A percentile compares a stretch with the other conserved stretches of the same genome.
Conservation (phyloP, 2,888 invertebrate genomes). For the Uropetala carovei region DNA sequence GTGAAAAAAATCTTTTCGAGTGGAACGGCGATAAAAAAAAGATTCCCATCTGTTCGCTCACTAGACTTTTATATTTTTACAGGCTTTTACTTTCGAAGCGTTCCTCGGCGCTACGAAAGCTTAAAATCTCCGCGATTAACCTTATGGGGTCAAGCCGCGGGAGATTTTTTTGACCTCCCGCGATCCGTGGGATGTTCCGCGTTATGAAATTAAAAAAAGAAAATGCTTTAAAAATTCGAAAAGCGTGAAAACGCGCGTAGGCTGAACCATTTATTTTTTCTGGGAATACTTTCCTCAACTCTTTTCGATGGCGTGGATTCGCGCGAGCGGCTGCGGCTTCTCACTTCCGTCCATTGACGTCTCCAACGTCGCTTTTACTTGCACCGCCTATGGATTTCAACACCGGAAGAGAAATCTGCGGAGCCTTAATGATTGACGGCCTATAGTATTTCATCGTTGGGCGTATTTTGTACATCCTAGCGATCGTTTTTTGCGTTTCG, state of each 20-base stretch:
- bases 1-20: too few species aligned
- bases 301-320: neutral
- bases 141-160: too few species aligned
- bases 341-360: constrained; percentile 46
- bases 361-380: neutral
- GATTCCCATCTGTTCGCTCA: too few species aligned
- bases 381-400: neutral
- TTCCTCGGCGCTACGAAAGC: too few species aligned
- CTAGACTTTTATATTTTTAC: too few species aligned
- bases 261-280: neutral
- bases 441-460: neutral
- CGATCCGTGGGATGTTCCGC: too few species aligned
- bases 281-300: neutral
- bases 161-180: too few species aligned
- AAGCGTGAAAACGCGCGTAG: neutral
- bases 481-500: neutral
- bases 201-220: too few species aligned
- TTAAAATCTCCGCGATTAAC: too few species aligned
- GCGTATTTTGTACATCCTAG: neutral
- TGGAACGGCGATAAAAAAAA: too few species aligned
- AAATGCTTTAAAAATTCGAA: too few species aligned
- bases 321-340: neutral
- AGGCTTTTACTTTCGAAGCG: too few species aligned
- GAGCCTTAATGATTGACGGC: neutral
- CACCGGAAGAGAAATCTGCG: constrained; percentile 34